These are phyloP conservation scores for Meleagris gallopavo DNA, from an alignment of 2,113 vertebrate genomes.

Conservation along the genomic window DNA sequence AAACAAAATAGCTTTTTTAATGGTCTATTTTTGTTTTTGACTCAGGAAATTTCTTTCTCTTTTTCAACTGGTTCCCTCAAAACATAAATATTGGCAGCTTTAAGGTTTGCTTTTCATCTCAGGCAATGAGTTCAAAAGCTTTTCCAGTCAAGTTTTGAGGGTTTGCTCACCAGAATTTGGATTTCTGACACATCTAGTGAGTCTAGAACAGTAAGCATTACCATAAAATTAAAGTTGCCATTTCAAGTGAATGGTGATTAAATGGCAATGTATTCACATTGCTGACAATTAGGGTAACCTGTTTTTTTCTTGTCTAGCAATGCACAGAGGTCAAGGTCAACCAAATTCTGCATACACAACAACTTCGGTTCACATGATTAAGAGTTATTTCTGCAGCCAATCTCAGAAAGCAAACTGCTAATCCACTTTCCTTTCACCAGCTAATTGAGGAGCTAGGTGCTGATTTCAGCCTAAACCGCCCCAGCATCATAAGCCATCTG, in stretches of 20 bases:
- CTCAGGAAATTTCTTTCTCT: slow-evolving; percentile 14
- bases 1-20: slow-evolving; percentile 64
- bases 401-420: background rate
- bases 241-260: slow-evolving; percentile 39
- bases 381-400: background rate
- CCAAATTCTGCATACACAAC: background rate
- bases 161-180: slow-evolving; percentile 28
- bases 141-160: slow-evolving; percentile 34
- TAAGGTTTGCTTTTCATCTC: slow-evolving; percentile 48
- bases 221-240: slow-evolving; percentile 27
- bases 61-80: slow-evolving; percentile 20
- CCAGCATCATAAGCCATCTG: background rate
- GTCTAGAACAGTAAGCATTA: slow-evolving; percentile 41
- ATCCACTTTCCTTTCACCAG: background rate
- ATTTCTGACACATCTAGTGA: slow-evolving; percentile 47
- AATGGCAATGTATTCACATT: background rate
- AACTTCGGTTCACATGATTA: background rate
- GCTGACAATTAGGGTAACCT: background rate
- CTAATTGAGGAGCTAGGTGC: background rate
- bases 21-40: slow-evolving; percentile 45
- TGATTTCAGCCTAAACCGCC: background rate
- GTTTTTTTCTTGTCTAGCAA: background rate
- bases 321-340: background rate
- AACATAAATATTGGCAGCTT: slow-evolving; percentile 58
- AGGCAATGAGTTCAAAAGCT: slow-evolving; percentile 61